Conservation (phyloP, 1,140 invertebrate species). For the Lepidurus arcticus region DNA sequence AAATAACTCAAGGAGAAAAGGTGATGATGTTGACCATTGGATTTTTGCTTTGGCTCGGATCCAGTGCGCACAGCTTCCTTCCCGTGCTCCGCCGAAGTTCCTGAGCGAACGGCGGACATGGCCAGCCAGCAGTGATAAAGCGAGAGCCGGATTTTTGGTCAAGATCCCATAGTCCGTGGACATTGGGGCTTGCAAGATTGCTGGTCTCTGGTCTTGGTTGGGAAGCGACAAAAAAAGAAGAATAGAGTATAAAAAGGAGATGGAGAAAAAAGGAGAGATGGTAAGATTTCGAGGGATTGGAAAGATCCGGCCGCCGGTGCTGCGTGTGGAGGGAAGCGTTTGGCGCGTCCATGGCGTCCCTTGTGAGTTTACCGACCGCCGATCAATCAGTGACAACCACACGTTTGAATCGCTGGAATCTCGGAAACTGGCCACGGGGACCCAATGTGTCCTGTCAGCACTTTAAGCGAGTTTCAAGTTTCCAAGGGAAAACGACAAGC, state of each 20-base stretch:
- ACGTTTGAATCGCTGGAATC: conserved; percentile 11
- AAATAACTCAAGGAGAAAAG: not conserved
- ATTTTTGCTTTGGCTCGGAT: conserved; percentile 3
- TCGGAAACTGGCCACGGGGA: conserved; percentile 17
- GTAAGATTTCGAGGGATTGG: not conserved
- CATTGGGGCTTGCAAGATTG: not conserved
- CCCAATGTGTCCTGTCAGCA: conserved; percentile 21
- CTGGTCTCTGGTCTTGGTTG: not conserved
- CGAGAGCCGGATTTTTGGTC: conserved; percentile 17
- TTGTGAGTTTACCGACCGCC: conserved; percentile 20
- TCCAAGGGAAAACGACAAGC: not conserved
- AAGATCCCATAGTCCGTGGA: conserved; percentile 18
- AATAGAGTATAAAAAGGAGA: not conserved
- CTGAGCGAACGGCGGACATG: conserved; percentile 2
- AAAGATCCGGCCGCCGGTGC: conserved; percentile 9
- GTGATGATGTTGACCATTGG: conserved; percentile 19
- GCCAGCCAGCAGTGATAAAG: conserved; percentile 14
- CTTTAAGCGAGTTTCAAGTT: not conserved
- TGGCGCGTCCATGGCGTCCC: conserved; percentile 12
- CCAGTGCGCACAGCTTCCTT: not conserved
- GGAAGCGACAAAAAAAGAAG: not conserved
- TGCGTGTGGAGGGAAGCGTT: conserved; percentile 1
- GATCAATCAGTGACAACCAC: conserved; percentile 21
- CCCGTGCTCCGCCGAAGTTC: not conserved
- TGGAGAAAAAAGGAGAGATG: not conserved